Evolutionary conservation across 1,140 invertebrate genomes (phyloP).

Genomic region (Drosophila gunungcola): DNA sequence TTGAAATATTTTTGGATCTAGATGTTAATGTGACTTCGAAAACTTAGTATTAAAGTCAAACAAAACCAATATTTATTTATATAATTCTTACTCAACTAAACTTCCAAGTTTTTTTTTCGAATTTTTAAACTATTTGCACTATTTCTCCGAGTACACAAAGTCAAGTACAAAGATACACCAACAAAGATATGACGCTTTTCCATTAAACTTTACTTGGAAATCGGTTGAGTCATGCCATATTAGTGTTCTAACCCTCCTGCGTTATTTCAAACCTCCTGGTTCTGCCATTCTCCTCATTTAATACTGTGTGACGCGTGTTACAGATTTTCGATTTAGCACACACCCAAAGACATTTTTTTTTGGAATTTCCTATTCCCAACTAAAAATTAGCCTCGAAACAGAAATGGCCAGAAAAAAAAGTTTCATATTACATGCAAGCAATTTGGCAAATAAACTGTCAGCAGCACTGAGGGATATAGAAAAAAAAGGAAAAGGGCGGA

Average conservation of each 20-base stretch:
- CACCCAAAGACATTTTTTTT: slow-evolving; percentile 32
- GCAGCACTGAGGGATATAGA: slow-evolving; percentile 41
- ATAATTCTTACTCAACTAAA: too few species aligned
- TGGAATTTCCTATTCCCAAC: slow-evolving; percentile 13
- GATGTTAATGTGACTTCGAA: too few species aligned
- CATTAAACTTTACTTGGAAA: slow-evolving; percentile 27
- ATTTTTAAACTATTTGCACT: background rate
- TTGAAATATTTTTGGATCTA: too few species aligned
- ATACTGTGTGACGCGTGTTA: slow-evolving; percentile 69
- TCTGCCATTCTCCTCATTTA: slow-evolving; percentile 25
- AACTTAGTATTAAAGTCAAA: too few species aligned
- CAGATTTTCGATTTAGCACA: slow-evolving; percentile 81
- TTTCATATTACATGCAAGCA: slow-evolving; percentile 79
- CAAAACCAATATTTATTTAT: too few species aligned
- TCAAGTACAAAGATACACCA: slow-evolving; percentile 13
- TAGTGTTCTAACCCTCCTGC: slow-evolving; percentile 30
- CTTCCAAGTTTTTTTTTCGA: background rate
- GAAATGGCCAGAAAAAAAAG: slow-evolving; percentile 46
- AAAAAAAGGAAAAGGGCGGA: background rate
- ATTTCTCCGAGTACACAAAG: slow-evolving; percentile 15
- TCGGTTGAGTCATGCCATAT: slow-evolving; percentile 66
- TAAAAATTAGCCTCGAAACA: slow-evolving; percentile 68
- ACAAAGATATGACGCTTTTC: slow-evolving; percentile 6
- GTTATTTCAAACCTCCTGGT: background rate
- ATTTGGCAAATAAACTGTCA: slow-evolving; percentile 82